Evolutionary conservation across 2,113 vertebrate genomes (phyloP).

Genomic region (Alethe castanea): DNA sequence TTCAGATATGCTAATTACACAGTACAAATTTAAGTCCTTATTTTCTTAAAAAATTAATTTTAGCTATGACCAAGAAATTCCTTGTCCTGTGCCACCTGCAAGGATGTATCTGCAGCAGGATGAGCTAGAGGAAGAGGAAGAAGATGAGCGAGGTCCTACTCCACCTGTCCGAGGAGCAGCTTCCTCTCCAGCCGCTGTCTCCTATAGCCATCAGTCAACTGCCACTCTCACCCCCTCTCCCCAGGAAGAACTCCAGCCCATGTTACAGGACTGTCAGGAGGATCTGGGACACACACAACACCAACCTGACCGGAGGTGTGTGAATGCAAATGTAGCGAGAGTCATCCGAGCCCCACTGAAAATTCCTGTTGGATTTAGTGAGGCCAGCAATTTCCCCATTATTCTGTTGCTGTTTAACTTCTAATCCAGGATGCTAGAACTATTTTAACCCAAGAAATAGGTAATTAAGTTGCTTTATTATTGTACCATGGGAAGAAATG

Average conservation of each 20-base stretch:
- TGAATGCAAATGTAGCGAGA: neutral
- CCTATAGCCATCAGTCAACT: conserved; percentile 98
- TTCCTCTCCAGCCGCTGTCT: conserved; percentile 94
- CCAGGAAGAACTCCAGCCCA: conserved; percentile 95
- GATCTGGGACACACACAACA: conserved; percentile 74
- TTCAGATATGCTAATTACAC: neutral
- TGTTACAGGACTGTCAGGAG: conserved; percentile 89
- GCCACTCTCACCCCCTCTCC: conserved; percentile 97
- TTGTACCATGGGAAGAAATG: neutral
- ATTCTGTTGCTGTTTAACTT: neutral
- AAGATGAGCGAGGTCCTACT: conserved; percentile 92
- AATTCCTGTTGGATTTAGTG: neutral
- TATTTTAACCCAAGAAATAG: neutral
- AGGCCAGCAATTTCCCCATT: neutral
- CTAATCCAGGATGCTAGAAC: neutral
- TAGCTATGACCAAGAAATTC: conserved; percentile 92
- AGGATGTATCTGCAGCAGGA: conserved; percentile 97
- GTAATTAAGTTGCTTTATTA: conserved; percentile 5
- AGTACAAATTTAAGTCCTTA: conserved; percentile 27
- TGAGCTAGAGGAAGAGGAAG: conserved; percentile 88
- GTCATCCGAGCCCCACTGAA: neutral
- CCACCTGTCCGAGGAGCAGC: conserved; percentile 93
- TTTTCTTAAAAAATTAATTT: conserved; percentile 55
- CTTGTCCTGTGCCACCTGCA: conserved; percentile 89
- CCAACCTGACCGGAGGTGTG: conserved; percentile 88